Percentiles rank a stretch among this genome's conserved stretches.
phyloP scores from a whole-genome alignment of 2,797 vertebrate species.

The Vireo griseus region DNA sequence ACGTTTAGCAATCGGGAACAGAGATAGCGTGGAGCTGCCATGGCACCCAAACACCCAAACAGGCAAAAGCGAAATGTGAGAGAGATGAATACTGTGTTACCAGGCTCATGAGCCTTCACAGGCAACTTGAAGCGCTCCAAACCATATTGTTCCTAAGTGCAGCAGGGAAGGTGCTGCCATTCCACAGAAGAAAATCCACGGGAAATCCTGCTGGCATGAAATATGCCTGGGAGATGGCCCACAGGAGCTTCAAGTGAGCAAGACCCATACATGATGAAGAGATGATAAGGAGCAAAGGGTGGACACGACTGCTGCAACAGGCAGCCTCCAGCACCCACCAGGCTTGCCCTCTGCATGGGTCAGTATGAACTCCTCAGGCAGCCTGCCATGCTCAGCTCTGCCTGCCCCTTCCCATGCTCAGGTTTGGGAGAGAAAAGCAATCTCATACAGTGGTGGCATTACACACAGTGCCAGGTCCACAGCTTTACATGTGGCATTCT shows the following conservation, averaged over 20 bases:
- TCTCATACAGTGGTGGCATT: accelerated
- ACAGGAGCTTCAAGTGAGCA: neutral
- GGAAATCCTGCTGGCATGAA: neutral
- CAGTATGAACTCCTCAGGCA: neutral
- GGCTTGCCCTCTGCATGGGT: neutral
- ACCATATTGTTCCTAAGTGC: accelerated
- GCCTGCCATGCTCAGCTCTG: neutral
- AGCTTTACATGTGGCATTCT: neutral
- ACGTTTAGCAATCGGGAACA: neutral
- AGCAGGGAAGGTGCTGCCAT: neutral
- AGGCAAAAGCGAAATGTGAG: neutral
- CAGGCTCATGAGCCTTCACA: neutral
- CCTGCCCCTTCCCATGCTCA: neutral
- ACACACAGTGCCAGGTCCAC: neutral
- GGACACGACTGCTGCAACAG: neutral
- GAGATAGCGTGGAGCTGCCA: neutral
- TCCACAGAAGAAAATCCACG: neutral
- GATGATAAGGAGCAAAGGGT: neutral
- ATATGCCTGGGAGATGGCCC: accelerated
- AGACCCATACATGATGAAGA: neutral
- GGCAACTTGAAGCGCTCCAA: neutral
- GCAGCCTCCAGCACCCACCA: neutral
- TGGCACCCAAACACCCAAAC: constrained; percentile 29
- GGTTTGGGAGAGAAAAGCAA: neutral
- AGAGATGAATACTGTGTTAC: neutral